phyloP scores from a whole-genome alignment of 2,888 invertebrate genomes.

The Drosophila neotestacea region DNA sequence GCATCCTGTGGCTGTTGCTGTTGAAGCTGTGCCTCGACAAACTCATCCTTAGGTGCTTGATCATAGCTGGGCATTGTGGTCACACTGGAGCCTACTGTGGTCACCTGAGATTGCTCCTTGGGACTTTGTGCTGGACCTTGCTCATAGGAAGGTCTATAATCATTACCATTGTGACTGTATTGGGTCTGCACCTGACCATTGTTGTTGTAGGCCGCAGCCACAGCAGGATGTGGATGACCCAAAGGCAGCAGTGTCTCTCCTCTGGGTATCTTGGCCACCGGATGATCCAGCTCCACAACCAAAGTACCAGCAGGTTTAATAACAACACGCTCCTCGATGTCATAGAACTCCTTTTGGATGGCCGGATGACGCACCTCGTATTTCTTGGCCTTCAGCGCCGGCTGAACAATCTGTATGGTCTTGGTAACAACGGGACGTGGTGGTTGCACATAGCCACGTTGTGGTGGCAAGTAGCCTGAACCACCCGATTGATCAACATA shows the following conservation, averaged over 20 bases:
- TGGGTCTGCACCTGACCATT: conserved; percentile 65
- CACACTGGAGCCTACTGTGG: conserved; percentile 70
- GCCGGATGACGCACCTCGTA: conserved; percentile 88
- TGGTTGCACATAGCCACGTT: conserved; percentile 61
- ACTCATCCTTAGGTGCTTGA: conserved; percentile 67
- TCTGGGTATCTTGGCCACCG: conserved; percentile 87
- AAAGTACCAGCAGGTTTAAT: conserved; percentile 88
- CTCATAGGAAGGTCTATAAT: conserved; percentile 60
- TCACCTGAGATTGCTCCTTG: conserved; percentile 61
- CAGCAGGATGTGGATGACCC: conserved; percentile 82
- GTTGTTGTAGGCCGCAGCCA: conserved; percentile 78
- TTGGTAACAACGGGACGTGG: conserved; percentile 86
- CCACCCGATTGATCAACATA: conserved; percentile 60
- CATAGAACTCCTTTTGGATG: conserved; percentile 88
- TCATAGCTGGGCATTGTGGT: conserved; percentile 78
- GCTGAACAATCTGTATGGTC: conserved; percentile 87
- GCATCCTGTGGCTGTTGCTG: conserved; percentile 57
- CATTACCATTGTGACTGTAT: conserved; percentile 60
- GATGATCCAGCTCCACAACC: conserved; percentile 87
- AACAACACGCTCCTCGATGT: conserved; percentile 88
- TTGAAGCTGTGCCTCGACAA: conserved; percentile 68
- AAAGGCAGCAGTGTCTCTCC: conserved; percentile 83
- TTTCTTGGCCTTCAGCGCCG: conserved; percentile 87
- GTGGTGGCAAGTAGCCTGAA: conserved; percentile 51
- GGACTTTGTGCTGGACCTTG: conserved; percentile 7